Base-by-base conservation (phyloP, 1,140 invertebrate genomes). In the Manduca sexta region DNA sequence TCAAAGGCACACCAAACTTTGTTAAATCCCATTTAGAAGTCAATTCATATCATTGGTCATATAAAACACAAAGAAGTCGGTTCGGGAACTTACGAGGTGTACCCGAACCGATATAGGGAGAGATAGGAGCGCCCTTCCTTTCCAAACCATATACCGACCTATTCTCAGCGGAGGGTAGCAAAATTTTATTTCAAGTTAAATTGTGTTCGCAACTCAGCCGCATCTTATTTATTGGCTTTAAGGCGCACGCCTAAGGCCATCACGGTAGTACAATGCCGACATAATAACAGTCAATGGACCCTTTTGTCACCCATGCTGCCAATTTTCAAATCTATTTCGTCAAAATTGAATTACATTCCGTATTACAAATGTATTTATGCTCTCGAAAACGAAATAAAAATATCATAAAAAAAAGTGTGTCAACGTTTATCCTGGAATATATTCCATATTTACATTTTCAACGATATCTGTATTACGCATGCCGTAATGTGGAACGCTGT, bases 181-280 rank as follows among this genome's bases (percentile, higher is more conserved):
- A 74, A 77, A 80, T 79, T 83, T 80, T 80, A 83, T 83, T 80
- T 76, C 73, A 69, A 80, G 69, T 80, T 80, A 79, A 80, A 83
- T 83, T 79, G 74, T 79, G 68, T 74, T 80, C 59, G 60, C 67
- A 67, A 71, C 66, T 69, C 64, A 66, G 67, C 65, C 60, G 67
- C 70, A 74, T 78, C 62, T 78, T 75, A 75, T 75, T 75, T 79
- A 69, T 74, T 64, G 68, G 62, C 69, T 67, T 57, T 54, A 45
- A 56, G 48, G 31, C 15, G 60, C 47, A 60, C 62, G 14, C 49
- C 40, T 30, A 6, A 51, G 56, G 53, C 17, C 53, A 49, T 56
- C 53, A 49, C 55, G 54, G 55, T 49, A 41, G 31, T 33, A 58
- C 60, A 69, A 61, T 55, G 37, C 41, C 35, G 42, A 60, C 61